Conservation (phyloP, 2,113 vertebrate genomes). For the Phasianus colchicus region DNA sequence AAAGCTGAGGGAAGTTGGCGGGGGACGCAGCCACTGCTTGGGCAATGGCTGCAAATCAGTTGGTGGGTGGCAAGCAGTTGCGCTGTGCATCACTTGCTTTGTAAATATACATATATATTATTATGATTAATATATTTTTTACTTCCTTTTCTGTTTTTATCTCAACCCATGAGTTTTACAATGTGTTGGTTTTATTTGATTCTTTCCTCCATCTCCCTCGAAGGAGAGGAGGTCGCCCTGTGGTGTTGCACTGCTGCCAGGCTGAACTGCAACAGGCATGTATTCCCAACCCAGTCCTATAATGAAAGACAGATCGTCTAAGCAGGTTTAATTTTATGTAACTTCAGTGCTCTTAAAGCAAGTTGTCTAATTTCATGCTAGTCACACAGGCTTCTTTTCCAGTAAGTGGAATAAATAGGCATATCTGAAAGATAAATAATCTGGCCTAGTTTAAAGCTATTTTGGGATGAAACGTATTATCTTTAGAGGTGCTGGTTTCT, state of each 20-base stretch:
- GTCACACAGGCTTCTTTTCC: slow-evolving; percentile 46
- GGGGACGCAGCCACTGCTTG: background rate
- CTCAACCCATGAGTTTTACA: background rate
- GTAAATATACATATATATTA: background rate
- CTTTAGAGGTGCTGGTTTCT: slow-evolving; percentile 40
- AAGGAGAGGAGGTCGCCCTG: background rate
- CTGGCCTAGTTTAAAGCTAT: slow-evolving; percentile 67
- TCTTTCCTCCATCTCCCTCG: background rate
- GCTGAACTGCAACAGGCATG: rapidly evolving
- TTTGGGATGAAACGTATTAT: slow-evolving; percentile 36
- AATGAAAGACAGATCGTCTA: background rate
- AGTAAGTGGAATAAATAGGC: slow-evolving; percentile 57
- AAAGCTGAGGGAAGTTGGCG: background rate
- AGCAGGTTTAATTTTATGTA: slow-evolving; percentile 24
- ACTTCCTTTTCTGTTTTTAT: background rate
- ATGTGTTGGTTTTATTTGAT: background rate
- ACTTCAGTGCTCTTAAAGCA: slow-evolving; percentile 6
- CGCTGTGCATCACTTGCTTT: background rate
- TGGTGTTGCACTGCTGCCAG: background rate
- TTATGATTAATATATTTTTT: background rate
- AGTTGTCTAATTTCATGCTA: slow-evolving; percentile 57
- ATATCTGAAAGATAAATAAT: slow-evolving; percentile 67
- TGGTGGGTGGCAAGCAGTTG: background rate
- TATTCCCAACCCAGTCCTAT: background rate
- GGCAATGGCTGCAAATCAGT: background rate